These are phyloP conservation scores for Enteromius anoplus DNA, from an alignment of 2,797 vertebrate genomes.

Conservation along the genomic window DNA sequence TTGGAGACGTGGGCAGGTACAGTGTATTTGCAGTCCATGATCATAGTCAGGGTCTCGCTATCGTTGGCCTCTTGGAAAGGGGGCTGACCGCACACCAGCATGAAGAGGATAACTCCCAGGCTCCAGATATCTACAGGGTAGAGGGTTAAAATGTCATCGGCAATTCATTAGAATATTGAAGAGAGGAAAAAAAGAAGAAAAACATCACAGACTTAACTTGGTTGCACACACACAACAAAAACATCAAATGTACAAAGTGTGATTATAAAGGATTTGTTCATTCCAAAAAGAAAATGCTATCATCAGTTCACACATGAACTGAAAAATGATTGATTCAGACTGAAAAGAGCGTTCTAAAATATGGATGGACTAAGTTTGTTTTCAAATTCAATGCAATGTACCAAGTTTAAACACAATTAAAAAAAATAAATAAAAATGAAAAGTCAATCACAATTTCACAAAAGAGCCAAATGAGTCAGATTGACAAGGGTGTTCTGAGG, in stretches of 20 bases:
- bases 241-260: background rate
- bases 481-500: background rate
- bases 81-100: conserved; percentile 88
- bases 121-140: conserved; percentile 85
- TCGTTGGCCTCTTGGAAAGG: conserved; percentile 91
- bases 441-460: no score
- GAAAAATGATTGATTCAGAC: background rate
- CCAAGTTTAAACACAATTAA: no score
- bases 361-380: no score
- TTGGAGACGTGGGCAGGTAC: conserved; percentile 80
- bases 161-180: background rate
- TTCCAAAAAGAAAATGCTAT: background rate
- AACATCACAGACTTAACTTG: background rate
- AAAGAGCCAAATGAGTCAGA: background rate
- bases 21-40: conserved; percentile 91
- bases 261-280: background rate
- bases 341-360: background rate
- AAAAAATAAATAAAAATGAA: no score
- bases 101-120: conserved; percentile 88
- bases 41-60: conserved; percentile 92
- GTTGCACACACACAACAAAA: background rate
- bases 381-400: no score
- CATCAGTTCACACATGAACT: background rate
- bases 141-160: conserved; percentile 3
- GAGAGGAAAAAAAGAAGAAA: background rate